These are phyloP conservation scores for Odontamblyopus rebecca DNA, from an alignment of 2,797 vertebrate species.

Conservation along the genomic window DNA sequence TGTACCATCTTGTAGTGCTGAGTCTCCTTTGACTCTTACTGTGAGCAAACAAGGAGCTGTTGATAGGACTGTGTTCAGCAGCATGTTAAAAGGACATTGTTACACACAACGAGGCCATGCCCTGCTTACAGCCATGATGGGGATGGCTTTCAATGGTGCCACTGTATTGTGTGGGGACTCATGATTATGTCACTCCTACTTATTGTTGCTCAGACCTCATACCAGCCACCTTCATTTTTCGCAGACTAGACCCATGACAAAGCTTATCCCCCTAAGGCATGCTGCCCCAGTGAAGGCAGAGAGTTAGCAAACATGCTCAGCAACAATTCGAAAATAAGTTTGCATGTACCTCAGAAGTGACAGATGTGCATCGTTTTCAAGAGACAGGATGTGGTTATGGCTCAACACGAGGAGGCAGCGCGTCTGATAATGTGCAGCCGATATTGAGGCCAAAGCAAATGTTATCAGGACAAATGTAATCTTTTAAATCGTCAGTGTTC, in stretches of 20 bases:
- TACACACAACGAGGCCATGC: conserved; percentile 36
- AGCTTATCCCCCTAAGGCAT: conserved; percentile 62
- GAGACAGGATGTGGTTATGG: conserved; percentile 77
- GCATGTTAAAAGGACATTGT: conserved; percentile 66
- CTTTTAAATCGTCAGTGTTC: neutral
- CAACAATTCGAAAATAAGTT: conserved; percentile 23
- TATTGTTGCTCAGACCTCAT: conserved; percentile 41
- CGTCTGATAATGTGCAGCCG: conserved; percentile 42
- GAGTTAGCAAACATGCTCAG: conserved; percentile 16
- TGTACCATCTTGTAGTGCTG: conserved; percentile 70
- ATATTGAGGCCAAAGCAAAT: conserved; percentile 15
- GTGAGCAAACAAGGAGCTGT: conserved; percentile 53
- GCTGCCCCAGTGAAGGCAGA: conserved; percentile 33
- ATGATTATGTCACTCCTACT: conserved; percentile 58
- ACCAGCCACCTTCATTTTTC: conserved; percentile 46
- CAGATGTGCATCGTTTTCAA: conserved; percentile 46
- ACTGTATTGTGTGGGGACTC: conserved; percentile 61
- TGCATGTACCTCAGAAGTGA: conserved; percentile 42
- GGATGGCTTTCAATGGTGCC: conserved; percentile 47
- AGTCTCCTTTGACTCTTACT: conserved; percentile 66
- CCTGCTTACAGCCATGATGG: conserved; percentile 61
- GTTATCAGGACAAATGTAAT: neutral
- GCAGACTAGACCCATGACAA: conserved; percentile 56
- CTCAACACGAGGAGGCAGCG: conserved; percentile 48
- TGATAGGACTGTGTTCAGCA: conserved; percentile 60